phyloP scores from a whole-genome alignment of 2,113 vertebrate genomes.

The Gadus chalcogrammus region DNA sequence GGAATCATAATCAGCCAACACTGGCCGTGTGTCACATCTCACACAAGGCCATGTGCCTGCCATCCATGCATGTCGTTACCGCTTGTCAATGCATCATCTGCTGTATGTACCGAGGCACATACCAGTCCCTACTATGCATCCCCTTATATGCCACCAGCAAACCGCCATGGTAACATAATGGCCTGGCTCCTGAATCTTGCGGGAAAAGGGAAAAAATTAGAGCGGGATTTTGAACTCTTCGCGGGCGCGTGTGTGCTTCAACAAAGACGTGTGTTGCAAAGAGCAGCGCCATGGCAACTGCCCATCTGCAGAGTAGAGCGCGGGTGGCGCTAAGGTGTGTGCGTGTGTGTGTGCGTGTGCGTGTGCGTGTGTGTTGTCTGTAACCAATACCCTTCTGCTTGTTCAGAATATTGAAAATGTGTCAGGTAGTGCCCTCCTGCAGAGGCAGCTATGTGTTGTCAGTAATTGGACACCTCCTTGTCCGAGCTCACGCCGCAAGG shows the following conservation, averaged over 20 bases:
- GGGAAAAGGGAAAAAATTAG: slow-evolving; percentile 58
- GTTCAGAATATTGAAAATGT: too few species aligned
- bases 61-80: not conserved
- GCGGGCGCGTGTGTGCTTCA: slow-evolving; percentile 21
- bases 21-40: not conserved
- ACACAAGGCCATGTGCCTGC: not conserved
- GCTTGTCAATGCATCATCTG: slow-evolving; percentile 14
- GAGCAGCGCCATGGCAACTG: slow-evolving; percentile 69
- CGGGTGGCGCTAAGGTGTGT: slow-evolving; percentile 37
- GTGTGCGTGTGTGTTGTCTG: too few species aligned
- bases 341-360: too few species aligned
- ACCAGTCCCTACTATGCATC: slow-evolving; percentile 22
- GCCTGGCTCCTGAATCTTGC: slow-evolving; percentile 46
- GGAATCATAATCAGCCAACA: not conserved
- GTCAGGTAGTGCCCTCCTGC: slow-evolving; percentile 24
- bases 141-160: slow-evolving; percentile 53
- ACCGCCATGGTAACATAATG: slow-evolving; percentile 56
- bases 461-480: slow-evolving; percentile 48
- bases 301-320: slow-evolving; percentile 52
- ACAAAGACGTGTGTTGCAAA: slow-evolving; percentile 34
- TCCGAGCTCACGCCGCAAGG: slow-evolving; percentile 29
- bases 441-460: slow-evolving; percentile 41
- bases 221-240: slow-evolving; percentile 60
- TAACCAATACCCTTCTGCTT: too few species aligned
- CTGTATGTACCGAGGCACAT: slow-evolving; percentile 48